phyloP scores from a whole-genome alignment of 2,113 vertebrate genomes.

The Ictidomys tridecemlineatus region DNA sequence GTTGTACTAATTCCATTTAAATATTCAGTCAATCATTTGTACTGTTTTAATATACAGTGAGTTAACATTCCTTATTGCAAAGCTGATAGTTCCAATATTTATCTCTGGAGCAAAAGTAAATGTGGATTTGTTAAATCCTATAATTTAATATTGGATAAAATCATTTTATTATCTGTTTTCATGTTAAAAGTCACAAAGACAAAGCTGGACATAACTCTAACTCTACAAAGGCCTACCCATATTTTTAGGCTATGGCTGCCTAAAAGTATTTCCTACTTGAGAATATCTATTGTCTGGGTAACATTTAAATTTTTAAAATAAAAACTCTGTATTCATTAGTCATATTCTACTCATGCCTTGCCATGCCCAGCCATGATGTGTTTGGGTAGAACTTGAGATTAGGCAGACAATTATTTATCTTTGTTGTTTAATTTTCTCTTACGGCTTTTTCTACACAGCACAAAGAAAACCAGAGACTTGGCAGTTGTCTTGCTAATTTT shows the following conservation, averaged over 20 bases:
- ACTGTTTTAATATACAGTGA: constrained; percentile 10
- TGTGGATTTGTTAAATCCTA: background rate
- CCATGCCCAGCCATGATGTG: background rate
- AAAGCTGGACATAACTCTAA: constrained; percentile 14
- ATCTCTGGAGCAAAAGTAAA: constrained; percentile 39
- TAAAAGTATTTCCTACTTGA: background rate
- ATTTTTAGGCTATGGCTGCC: background rate
- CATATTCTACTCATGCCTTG: constrained; percentile 25
- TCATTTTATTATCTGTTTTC: constrained; percentile 11
- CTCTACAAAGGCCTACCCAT: background rate
- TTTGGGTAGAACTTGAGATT: constrained; percentile 64
- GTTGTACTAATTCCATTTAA: background rate
- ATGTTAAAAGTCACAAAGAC: background rate
- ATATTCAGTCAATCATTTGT: constrained; percentile 12
- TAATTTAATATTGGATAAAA: constrained; percentile 5
- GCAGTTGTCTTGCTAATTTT: constrained; percentile 72
- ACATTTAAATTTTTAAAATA: constrained; percentile 51
- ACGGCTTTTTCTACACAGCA: constrained; percentile 55
- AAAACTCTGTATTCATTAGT: constrained; percentile 14
- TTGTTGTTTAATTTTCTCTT: constrained; percentile 72
- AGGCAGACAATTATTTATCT: constrained; percentile 74
- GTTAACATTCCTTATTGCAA: background rate
- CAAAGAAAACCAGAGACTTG: constrained; percentile 69
- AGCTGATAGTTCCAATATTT: background rate
- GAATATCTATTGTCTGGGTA: constrained; percentile 8